A percentile compares a stretch with the other conserved stretches of the same genome.
Conservation (phyloP, 2,888 invertebrate species). For the Hirtodrosophila confusa region DNA sequence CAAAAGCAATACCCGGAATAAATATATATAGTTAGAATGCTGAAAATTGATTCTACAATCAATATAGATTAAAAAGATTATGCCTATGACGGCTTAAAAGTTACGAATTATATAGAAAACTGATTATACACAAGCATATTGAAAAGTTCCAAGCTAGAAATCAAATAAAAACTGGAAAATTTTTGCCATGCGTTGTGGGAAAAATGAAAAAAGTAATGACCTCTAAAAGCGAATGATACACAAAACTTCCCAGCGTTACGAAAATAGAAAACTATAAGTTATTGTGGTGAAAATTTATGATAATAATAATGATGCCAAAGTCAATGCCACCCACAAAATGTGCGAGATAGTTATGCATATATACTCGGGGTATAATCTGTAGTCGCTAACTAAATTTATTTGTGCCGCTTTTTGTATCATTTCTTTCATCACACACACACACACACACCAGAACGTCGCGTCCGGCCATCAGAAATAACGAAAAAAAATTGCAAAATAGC, state of each 20-base stretch:
- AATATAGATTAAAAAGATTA: no score
- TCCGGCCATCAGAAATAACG: slow-evolving; percentile 52
- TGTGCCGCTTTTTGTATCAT: slow-evolving; percentile 64
- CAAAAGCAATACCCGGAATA: no score
- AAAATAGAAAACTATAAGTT: slow-evolving; percentile 28
- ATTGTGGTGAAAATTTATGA: slow-evolving; percentile 43
- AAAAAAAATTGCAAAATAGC: slow-evolving; percentile 43
- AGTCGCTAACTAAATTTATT: slow-evolving; percentile 61
- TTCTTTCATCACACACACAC: slow-evolving; percentile 61
- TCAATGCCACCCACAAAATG: slow-evolving; percentile 53
- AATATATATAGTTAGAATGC: no score
- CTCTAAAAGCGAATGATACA: slow-evolving; percentile 21
- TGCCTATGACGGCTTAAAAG: no score
- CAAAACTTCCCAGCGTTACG: background rate
- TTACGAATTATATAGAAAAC: no score
- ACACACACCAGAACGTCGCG: slow-evolving; percentile 36
- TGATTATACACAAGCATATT: no score
- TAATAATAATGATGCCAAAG: slow-evolving; percentile 62
- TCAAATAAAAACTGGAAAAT: background rate
- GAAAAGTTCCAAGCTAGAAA: no score
- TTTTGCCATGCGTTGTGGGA: background rate
- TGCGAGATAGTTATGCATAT: slow-evolving; percentile 32
- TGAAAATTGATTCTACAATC: no score
- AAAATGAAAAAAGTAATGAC: slow-evolving; percentile 25
- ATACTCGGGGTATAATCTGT: slow-evolving; percentile 35